Percentiles rank a stretch among this genome's conserved stretches.
Conservation (phyloP, 2,113 vertebrate species). For the Galemys pyrenaicus region DNA sequence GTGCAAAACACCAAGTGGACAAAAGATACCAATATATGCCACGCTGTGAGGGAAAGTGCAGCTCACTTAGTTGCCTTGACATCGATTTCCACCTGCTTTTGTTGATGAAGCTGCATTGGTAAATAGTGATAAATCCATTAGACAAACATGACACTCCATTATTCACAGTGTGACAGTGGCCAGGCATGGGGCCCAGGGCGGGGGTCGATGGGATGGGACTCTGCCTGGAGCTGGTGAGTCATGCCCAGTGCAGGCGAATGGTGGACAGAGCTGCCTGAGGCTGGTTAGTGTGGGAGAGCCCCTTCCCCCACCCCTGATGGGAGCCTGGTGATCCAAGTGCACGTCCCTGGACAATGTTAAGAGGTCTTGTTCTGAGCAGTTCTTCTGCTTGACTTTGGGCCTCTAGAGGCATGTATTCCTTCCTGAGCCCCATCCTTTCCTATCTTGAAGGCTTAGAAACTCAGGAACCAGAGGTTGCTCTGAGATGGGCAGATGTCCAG, state of each 20-base stretch:
- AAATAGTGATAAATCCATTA: constrained; percentile 73
- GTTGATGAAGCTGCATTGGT: constrained; percentile 70
- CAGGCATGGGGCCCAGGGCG: not conserved
- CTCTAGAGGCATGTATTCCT: too few relatives aligned
- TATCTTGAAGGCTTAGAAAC: not conserved
- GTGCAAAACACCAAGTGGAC: constrained; percentile 40
- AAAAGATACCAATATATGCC: constrained; percentile 61
- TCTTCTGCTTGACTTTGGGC: not conserved
- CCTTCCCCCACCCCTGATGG: too few relatives aligned
- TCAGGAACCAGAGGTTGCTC: not conserved
- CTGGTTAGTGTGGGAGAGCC: not conserved
- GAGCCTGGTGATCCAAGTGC: not conserved
- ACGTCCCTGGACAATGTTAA: accelerated
- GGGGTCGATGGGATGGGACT: not conserved
- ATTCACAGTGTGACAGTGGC: not conserved
- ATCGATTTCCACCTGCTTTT: constrained; percentile 76
- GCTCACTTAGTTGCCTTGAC: constrained; percentile 57
- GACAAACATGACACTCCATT: constrained; percentile 66
- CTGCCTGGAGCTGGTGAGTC: not conserved
- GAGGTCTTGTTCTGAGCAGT: not conserved
- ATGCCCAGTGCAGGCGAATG: not conserved
- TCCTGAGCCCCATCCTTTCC: not conserved
- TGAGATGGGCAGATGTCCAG: not conserved
- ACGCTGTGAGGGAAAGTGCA: constrained; percentile 35
- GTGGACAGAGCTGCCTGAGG: not conserved